Evolutionary conservation across 1,140 invertebrate genomes (phyloP), one percentile per base, ranked within the genome.

Genomic region (Dolichoris vasculosae): DNA sequence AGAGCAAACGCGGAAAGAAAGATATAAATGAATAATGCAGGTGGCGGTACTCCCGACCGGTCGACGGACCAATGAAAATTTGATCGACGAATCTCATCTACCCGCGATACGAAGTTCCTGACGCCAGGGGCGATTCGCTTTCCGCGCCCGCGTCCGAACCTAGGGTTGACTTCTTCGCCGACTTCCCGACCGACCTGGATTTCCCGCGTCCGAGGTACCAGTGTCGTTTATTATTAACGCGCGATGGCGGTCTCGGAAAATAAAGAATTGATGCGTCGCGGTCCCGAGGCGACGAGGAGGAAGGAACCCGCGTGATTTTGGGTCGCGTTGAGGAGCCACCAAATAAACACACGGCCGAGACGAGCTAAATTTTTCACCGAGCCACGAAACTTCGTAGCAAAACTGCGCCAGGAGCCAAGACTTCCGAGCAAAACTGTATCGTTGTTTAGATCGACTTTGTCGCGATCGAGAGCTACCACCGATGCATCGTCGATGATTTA

Each of bases 191-290:
- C 30, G n/a, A 13, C 4, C 59, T 6, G 38, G 40, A 80, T 80
- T 80, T 80, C 46, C 30, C 78, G 7, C 26, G 38, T 59, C 38
- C 23, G 71, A 2, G 35, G 26, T 40, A 35, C n/a, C n/a, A n/a
- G n/a, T n/a, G n/a, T n/a, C 55, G 26, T 83, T 38, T 63, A 76
- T 75, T 73, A 76, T 83, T 83, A 75, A 83, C 46, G 67, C 48
- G 11, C 20, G 32, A n/a, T 26, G 7, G 46, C 59, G 35, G n/a
- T 23, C 35, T 75, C 43, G 48, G 11, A 55, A 43, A 71, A 73
- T 83, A 76, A 48, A 55, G 51, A 69, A 59, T 59, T 48, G n/a
- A 46, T 69, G n/a, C 11, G 8, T 38, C 32, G 17, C 51, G 2
- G 46, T 32, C 77, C 2, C 38, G 17, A 38, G 35, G 9, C 46